Percentiles rank a stretch among this genome's conserved stretches.
phyloP scores from a whole-genome alignment of 2,113 vertebrate species.

The Hippocampus mohnikei region DNA sequence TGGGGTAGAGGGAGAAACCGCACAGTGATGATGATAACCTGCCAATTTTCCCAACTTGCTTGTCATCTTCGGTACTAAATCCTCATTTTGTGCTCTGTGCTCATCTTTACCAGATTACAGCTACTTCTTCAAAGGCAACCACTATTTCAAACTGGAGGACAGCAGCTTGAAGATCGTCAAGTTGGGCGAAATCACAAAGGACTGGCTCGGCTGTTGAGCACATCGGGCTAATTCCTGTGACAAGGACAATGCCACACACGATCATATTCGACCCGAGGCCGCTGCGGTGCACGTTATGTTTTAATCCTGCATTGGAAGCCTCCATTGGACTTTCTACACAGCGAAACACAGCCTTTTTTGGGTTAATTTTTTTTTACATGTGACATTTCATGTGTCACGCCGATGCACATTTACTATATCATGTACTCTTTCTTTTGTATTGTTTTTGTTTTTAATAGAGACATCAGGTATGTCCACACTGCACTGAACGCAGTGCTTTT shows the following conservation, averaged over 20 bases:
- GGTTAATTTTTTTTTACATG: constrained; percentile 52
- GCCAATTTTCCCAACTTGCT: too few relatives aligned
- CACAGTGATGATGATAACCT: too few relatives aligned
- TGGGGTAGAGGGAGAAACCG: too few relatives aligned
- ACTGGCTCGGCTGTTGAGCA: constrained; percentile 93
- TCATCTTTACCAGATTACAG: constrained; percentile 80
- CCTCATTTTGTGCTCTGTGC: constrained; percentile 6
- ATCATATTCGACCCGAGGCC: constrained; percentile 46
- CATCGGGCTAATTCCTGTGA: not conserved
- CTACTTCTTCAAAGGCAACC: constrained; percentile 94
- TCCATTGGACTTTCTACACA: constrained; percentile 37
- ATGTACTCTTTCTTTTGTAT: constrained; percentile 33
- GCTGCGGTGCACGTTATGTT: constrained; percentile 65
- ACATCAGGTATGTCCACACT: constrained; percentile 74
- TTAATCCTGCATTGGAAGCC: constrained; percentile 53
- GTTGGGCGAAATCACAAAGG: constrained; percentile 89
- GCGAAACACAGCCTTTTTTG: constrained; percentile 35
- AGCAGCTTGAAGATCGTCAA: constrained; percentile 93
- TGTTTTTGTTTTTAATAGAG: constrained; percentile 45
- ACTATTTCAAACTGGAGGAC: constrained; percentile 94
- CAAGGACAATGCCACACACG: constrained; percentile 23
- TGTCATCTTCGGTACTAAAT: not conserved
- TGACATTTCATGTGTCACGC: constrained; percentile 53
- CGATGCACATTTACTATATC: constrained; percentile 45
- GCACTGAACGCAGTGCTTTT: constrained; percentile 50